These are phyloP conservation scores for Sminthurinus aureus DNA, from an alignment of 2,888 invertebrate species.

Conservation along the genomic window DNA sequence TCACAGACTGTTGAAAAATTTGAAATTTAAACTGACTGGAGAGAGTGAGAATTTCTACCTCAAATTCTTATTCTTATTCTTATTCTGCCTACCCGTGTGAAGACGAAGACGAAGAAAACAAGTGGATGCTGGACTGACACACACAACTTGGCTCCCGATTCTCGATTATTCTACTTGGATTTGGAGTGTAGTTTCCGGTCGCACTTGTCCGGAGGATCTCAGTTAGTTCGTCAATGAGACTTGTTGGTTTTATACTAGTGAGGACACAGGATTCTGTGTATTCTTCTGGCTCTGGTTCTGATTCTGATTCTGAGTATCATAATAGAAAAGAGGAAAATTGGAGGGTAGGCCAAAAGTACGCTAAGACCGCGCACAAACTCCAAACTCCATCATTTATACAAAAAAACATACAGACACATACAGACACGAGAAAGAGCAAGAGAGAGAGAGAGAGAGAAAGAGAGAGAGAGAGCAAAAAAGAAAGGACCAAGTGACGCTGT, in stretches of 20 bases:
- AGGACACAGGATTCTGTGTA: not conserved
- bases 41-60: not conserved
- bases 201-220: slow-evolving; percentile 43
- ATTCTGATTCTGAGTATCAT: no score
- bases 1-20: not conserved
- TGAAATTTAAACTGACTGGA: not conserved
- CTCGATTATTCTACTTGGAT: no score
- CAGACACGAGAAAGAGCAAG: no score
- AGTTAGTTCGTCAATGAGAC: slow-evolving; percentile 38
- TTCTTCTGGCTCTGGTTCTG: no score
- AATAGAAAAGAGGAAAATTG: not conserved
- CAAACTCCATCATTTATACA: slow-evolving; percentile 6
- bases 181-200: slow-evolving; percentile 39
- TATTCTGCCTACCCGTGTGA: not conserved
- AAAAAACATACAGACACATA: not conserved
- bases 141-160: no score
- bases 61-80: not conserved
- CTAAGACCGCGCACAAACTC: slow-evolving; percentile 14
- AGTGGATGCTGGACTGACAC: not conserved
- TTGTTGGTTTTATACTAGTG: slow-evolving; percentile 38
- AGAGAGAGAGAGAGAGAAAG: slow-evolving; percentile 14
- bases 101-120: not conserved
- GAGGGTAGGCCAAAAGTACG: no score
- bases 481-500: slow-evolving; percentile 18
- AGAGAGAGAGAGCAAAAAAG: slow-evolving; percentile 12